Conservation (phyloP, 2,113 vertebrate genomes). For the Epinephelus cyanopodus region DNA sequence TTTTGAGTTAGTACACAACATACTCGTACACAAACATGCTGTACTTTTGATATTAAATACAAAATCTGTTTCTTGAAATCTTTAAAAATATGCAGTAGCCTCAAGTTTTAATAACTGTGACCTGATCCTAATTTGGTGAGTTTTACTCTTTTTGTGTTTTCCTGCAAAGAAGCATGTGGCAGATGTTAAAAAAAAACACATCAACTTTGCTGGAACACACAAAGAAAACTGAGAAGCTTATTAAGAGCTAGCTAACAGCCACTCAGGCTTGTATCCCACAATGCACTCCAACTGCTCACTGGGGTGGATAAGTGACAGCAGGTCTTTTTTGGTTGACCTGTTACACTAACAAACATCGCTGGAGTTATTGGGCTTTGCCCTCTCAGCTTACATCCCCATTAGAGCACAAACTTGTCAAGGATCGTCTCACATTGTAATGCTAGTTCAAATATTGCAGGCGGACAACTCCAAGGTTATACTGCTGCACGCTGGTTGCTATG, state of each 20-base stretch:
- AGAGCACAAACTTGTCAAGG: not conserved
- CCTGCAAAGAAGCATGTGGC: not conserved
- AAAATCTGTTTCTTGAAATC: not conserved
- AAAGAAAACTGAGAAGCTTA: no score
- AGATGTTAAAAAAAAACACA: no score
- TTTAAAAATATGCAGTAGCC: not conserved
- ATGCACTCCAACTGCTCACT: not conserved
- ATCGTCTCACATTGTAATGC: not conserved
- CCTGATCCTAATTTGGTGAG: not conserved
- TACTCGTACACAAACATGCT: not conserved
- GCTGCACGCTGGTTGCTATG: not conserved
- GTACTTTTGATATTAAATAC: not conserved
- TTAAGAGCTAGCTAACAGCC: not conserved
- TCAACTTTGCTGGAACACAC: not conserved
- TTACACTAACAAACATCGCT: not conserved
- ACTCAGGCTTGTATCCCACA: not conserved
- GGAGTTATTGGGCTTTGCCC: not conserved
- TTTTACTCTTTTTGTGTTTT: not conserved
- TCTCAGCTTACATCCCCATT: not conserved
- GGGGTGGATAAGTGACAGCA: not conserved
- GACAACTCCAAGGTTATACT: not conserved
- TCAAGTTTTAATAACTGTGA: not conserved
- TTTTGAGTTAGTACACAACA: no score
- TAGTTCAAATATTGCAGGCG: not conserved
- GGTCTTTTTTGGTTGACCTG: not conserved